Percentiles rank a stretch among this genome's conserved stretches.
phyloP scores from a whole-genome alignment of 1,140 invertebrate species.

The Sarcophaga peregrina region DNA sequence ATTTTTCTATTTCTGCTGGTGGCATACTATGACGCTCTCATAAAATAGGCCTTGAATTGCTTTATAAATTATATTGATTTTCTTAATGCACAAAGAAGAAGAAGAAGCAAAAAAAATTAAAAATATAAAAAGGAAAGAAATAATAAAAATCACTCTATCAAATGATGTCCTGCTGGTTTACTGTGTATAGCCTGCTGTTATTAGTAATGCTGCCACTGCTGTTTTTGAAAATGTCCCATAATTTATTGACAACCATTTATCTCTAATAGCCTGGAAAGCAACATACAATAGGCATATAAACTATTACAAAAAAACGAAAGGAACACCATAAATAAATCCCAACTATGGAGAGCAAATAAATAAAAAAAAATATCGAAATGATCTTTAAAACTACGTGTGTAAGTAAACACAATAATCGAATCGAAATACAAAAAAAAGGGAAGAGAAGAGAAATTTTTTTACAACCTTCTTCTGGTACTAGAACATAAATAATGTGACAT shows the following conservation, averaged over 20 bases:
- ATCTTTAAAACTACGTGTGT: too few relatives aligned
- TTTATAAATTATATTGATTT: background rate
- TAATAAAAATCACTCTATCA: background rate
- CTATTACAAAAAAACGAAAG: background rate
- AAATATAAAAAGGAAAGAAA: background rate
- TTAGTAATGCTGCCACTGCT: slow-evolving; percentile 30
- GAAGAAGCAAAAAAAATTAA: background rate
- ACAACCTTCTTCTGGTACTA: slow-evolving; percentile 5
- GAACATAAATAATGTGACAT: slow-evolving; percentile 40
- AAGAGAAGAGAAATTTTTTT: background rate
- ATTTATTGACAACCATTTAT: slow-evolving; percentile 44
- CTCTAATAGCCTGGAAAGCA: slow-evolving; percentile 21
- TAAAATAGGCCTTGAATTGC: background rate
- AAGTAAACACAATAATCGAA: background rate
- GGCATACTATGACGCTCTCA: background rate
- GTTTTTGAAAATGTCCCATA: slow-evolving; percentile 24
- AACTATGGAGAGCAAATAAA: background rate
- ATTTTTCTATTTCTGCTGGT: too few relatives aligned
- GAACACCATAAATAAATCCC: slow-evolving; percentile 1
- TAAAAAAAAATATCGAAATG: background rate
- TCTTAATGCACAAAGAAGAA: background rate
- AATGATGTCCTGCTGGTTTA: slow-evolving; percentile 2
- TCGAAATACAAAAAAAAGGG: too few relatives aligned
- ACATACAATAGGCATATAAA: background rate
- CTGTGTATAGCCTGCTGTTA: slow-evolving; percentile 30